phyloP scores from a whole-genome alignment of 1,140 invertebrate species.

The Acromyrmex charruanus region DNA sequence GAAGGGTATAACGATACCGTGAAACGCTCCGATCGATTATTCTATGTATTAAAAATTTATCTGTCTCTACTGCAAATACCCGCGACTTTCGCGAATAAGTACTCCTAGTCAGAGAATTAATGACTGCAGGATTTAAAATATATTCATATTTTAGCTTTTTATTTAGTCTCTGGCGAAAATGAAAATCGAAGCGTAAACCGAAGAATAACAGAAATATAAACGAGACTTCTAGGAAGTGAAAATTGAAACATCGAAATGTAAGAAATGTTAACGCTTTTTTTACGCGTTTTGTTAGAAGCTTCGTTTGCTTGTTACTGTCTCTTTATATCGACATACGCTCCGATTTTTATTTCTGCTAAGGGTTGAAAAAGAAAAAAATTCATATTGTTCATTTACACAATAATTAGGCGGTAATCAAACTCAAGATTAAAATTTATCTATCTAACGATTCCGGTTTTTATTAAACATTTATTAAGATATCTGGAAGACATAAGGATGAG shows the following conservation, averaged over 20 bases:
- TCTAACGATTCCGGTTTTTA: neutral
- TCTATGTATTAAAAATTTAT: conserved; percentile 3
- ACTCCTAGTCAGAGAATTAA: neutral
- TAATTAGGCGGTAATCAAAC: neutral
- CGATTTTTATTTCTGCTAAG: neutral
- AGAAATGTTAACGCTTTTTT: too few relatives aligned
- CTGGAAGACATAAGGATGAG: neutral
- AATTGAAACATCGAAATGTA: too few relatives aligned
- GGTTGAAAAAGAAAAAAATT: neutral
- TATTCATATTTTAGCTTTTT: too few relatives aligned
- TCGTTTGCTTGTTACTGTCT: too few relatives aligned
- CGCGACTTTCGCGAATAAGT: neutral
- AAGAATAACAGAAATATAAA: too few relatives aligned
- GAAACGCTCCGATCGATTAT: conserved; percentile 9
- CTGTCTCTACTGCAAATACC: neutral
- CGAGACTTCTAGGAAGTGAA: too few relatives aligned
- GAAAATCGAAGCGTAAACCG: too few relatives aligned
- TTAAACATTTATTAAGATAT: neutral
- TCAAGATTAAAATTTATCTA: neutral
- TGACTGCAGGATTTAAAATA: neutral
- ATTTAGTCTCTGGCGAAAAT: too few relatives aligned
- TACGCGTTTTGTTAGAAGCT: too few relatives aligned
- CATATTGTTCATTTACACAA: neutral
- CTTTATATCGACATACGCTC: too few relatives aligned
- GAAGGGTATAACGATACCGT: neutral